Conservation (phyloP, 2,888 invertebrate genomes). For the Sinhomidia bicolor region DNA sequence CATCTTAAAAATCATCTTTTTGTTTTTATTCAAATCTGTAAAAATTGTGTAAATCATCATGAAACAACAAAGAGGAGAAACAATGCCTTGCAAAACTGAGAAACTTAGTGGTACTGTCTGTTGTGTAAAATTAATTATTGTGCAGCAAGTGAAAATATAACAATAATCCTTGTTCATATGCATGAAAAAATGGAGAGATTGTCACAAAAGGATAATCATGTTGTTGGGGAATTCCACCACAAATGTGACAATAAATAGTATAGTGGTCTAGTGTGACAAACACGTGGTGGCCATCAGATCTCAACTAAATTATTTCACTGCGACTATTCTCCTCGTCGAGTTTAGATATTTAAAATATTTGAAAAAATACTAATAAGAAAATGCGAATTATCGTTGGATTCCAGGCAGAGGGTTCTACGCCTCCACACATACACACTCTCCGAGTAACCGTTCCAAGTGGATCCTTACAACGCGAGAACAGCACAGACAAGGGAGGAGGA, state of each 20-base stretch:
- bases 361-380: conserved; percentile 56
- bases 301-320: not conserved
- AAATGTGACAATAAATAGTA: not conserved
- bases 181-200: conserved; percentile 12
- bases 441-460: conserved; percentile 62
- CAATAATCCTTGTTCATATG: not conserved
- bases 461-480: conserved; percentile 12
- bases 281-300: conserved; percentile 13
- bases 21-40: not conserved
- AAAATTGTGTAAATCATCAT: conserved; percentile 30
- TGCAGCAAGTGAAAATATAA: conserved; percentile 2
- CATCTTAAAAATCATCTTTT: not conserved
- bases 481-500: conserved; percentile 41
- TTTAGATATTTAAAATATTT: not conserved
- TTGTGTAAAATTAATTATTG: not conserved
- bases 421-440: conserved; percentile 63
- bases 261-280: not conserved
- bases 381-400: conserved; percentile 80
- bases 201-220: not conserved
- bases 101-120: not conserved
- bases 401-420: conserved; percentile 74
- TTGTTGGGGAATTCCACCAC: not conserved
- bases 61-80: conserved; percentile 43
- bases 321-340: not conserved
- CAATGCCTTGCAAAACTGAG: conserved; percentile 24